phyloP scores from a whole-genome alignment of 2,888 invertebrate species.

The Cantharis lateralis region DNA sequence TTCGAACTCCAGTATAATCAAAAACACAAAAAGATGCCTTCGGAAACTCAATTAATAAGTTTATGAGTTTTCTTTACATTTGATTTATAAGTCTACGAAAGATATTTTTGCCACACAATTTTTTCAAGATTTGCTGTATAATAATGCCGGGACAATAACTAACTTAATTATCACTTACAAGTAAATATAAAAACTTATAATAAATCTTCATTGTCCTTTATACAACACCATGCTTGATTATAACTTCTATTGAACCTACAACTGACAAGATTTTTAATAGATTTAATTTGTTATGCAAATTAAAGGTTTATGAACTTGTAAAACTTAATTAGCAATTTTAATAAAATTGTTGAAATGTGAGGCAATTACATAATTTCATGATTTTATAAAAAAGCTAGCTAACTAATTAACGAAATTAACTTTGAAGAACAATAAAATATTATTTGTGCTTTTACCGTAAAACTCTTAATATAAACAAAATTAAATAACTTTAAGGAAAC shows the following conservation, averaged over 20 bases:
- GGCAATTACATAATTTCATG: background rate
- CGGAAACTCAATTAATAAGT: background rate
- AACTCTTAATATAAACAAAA: background rate
- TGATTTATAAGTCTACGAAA: background rate
- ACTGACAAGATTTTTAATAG: background rate
- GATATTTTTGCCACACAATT: background rate
- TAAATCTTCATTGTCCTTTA: background rate
- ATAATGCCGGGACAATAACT: background rate
- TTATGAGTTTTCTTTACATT: background rate
- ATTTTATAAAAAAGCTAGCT: background rate
- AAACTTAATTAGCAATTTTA: background rate
- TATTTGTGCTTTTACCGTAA: background rate
- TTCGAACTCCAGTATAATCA: background rate
- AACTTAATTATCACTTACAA: background rate
- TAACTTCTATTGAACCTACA: background rate
- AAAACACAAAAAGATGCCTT: background rate
- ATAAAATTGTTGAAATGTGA: background rate
- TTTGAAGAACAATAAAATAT: background rate
- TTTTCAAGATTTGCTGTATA: background rate
- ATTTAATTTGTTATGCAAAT: conserved; percentile 1
- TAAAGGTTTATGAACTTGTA: background rate
- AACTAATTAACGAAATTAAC: background rate
- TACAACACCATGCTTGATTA: background rate
- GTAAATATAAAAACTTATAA: background rate
- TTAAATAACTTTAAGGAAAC: background rate